These are phyloP conservation scores for Thomomys bottae DNA, from an alignment of 2,113 vertebrate species.

Conservation along the genomic window DNA sequence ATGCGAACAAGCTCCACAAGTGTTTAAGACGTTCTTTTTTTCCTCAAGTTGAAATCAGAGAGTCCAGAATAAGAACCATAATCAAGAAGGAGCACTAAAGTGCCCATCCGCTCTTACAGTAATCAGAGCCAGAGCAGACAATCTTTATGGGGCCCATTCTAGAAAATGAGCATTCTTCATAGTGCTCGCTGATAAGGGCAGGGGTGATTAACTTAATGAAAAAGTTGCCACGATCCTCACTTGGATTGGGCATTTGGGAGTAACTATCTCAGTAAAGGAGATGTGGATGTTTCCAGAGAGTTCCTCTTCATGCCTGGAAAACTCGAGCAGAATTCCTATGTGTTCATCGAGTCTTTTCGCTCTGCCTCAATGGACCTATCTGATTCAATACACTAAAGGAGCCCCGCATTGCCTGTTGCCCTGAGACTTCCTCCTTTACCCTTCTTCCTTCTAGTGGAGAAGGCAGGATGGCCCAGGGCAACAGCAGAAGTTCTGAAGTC, in stretches of 20 bases:
- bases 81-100: background rate
- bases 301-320: background rate
- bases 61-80: background rate
- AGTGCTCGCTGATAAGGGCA: background rate
- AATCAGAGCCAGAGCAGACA: too few species aligned
- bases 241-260: background rate
- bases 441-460: background rate
- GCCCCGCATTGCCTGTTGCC: fast-evolving
- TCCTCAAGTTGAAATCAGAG: background rate
- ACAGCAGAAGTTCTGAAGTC: background rate
- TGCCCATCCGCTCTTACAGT: background rate
- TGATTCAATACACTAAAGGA: background rate
- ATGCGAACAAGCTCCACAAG: background rate
- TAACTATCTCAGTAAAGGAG: background rate
- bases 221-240: fast-evolving
- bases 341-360: too few species aligned
- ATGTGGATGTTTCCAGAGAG: fast-evolving
- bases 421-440: background rate
- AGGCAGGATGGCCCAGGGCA: background rate
- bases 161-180: background rate
- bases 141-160: background rate
- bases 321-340: background rate
- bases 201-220: background rate
- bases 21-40: background rate
- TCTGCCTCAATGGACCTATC: background rate